Percentiles rank a stretch among this genome's conserved stretches.
These are phyloP conservation scores for Polietes domitor DNA, from an alignment of 2,888 invertebrate genomes.

Conservation along the genomic window DNA sequence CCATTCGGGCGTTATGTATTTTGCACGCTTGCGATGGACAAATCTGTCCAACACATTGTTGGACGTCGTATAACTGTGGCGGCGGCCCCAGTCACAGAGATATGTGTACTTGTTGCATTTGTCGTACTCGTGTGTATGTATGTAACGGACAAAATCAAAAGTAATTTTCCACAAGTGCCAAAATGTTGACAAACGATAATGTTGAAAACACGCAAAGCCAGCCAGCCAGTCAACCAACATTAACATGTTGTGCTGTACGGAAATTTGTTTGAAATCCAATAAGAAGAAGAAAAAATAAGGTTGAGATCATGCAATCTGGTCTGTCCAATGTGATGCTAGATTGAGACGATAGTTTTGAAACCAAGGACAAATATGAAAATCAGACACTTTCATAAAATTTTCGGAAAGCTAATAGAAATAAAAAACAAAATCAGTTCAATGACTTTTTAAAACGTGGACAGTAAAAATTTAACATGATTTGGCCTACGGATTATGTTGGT, in stretches of 20 bases:
- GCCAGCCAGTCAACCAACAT: constrained; percentile 7
- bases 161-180: constrained; percentile 50
- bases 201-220: constrained; percentile 41
- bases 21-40: constrained; percentile 11
- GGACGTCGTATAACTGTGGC: neutral
- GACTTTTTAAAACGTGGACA: too few relatives aligned
- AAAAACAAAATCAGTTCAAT: too few relatives aligned
- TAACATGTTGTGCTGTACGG: constrained; percentile 13
- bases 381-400: too few relatives aligned
- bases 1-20: constrained; percentile 1
- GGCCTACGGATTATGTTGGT: too few relatives aligned
- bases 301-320: constrained; percentile 10
- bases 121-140: neutral
- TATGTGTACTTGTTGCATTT: neutral
- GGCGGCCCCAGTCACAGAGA: neutral
- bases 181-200: constrained; percentile 60
- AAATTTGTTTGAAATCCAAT: neutral
- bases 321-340: neutral
- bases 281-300: too few relatives aligned
- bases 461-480: too few relatives aligned
- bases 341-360: too few relatives aligned
- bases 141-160: constrained; percentile 29
- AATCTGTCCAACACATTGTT: constrained; percentile 39
- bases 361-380: too few relatives aligned
- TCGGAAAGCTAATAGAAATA: too few relatives aligned